Evolutionary conservation across 35 echinoderm and acorn worm genomes (phyloP).

Genomic region (Holothuria glaberrima): DNA sequence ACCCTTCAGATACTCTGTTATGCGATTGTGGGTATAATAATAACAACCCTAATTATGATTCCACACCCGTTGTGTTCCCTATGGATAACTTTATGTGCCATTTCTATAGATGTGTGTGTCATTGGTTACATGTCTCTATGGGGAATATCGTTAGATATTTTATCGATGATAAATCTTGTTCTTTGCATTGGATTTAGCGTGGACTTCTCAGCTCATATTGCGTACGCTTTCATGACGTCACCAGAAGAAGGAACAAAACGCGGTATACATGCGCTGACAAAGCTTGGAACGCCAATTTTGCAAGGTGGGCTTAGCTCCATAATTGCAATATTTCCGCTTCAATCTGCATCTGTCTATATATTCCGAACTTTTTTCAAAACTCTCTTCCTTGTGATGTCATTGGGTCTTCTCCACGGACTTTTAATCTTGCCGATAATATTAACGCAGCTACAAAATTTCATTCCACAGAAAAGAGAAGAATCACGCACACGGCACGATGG

Average conservation of each 20-base stretch:
- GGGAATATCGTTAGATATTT: constrained; percentile 70
- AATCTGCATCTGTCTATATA: constrained; percentile 73
- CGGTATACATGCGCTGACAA: constrained; percentile 59
- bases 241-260: constrained; percentile 7
- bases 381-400: constrained; percentile 77
- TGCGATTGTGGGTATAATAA: constrained; percentile 77
- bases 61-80: constrained; percentile 90
- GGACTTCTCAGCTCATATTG: constrained; percentile 77
- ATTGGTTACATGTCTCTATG: constrained; percentile 91
- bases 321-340: constrained; percentile 56
- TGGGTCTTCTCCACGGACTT: no score
- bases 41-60: constrained; percentile 79
- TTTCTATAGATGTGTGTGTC: constrained; percentile 80
- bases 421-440: no score
- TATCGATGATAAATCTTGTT: constrained; percentile 76
- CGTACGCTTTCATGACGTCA: constrained; percentile 47
- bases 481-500: no score
- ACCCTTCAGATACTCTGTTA: constrained; percentile 79
- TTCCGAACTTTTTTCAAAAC: constrained; percentile 91
- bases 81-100: constrained; percentile 77
- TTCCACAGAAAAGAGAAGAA: no score
- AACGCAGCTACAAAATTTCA: no score
- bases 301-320: constrained; percentile 91
- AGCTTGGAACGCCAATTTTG: constrained; percentile 80
- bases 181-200: constrained; percentile 81